Conservation (phyloP, 1,140 invertebrate species). For the Armadillidium nasatum region DNA sequence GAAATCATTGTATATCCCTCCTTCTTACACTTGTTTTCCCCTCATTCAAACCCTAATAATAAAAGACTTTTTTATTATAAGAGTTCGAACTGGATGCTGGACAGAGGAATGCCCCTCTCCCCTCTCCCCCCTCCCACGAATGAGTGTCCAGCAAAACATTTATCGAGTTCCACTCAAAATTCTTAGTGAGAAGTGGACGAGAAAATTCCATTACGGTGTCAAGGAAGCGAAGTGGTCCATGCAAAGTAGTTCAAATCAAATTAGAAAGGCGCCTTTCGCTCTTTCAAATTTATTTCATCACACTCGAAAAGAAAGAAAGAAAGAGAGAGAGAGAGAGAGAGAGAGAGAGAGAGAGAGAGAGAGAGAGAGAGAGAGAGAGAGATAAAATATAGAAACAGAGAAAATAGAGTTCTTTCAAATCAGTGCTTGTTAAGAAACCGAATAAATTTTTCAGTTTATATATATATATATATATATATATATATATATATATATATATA, state of each 20-base stretch:
- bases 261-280: neutral
- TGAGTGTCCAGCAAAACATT: constrained; percentile 7
- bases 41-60: neutral
- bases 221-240: neutral
- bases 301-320: neutral
- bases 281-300: neutral
- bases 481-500: no score
- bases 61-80: neutral
- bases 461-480: no score
- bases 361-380: no score
- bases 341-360: no score
- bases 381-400: no score
- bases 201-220: constrained; percentile 9
- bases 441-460: no score
- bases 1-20: neutral
- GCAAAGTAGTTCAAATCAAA: neutral
- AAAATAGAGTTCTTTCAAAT: no score
- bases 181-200: constrained; percentile 4
- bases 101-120: neutral
- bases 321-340: neutral
- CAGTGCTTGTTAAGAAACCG: no score
- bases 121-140: neutral
- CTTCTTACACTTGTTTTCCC: no score
- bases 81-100: neutral
- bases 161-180: constrained; percentile 12